Conservation (phyloP, 2,888 invertebrate genomes). For the Steinernema carpocapsae region DNA sequence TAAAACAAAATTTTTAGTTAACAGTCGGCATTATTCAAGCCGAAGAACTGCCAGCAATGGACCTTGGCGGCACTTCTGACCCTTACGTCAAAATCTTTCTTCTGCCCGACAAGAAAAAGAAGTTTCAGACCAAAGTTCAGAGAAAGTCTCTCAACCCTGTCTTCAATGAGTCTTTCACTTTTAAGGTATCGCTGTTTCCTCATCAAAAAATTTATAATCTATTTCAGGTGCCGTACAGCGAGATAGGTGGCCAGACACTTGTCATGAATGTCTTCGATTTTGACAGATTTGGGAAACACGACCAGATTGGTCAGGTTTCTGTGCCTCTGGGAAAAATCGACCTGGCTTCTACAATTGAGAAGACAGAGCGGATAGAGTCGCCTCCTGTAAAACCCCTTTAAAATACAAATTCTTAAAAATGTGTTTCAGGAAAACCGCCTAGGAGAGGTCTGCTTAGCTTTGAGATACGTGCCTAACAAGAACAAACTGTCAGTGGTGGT, state of each 20-base stretch:
- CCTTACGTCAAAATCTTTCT: slow-evolving; percentile 93
- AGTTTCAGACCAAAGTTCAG: slow-evolving; percentile 92
- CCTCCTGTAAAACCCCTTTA: slow-evolving; percentile 83
- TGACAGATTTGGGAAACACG: slow-evolving; percentile 99
- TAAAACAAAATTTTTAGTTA: slow-evolving; percentile 75
- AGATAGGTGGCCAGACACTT: slow-evolving; percentile 97
- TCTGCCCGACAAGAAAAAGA: slow-evolving; percentile 98
- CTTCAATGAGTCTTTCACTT: slow-evolving; percentile 96
- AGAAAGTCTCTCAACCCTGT: slow-evolving; percentile 96
- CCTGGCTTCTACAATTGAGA: slow-evolving; percentile 96
- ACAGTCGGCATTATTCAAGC: slow-evolving; percentile 96
- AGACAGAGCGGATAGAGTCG: slow-evolving; percentile 95
- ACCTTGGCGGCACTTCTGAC: slow-evolving; percentile 98
- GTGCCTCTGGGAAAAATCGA: slow-evolving; percentile 91
- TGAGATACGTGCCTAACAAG: slow-evolving; percentile 98
- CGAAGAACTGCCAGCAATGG: slow-evolving; percentile 93
- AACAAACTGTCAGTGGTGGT: slow-evolving; percentile 98
- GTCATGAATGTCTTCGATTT: slow-evolving; percentile 99
- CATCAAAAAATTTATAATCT: neutral
- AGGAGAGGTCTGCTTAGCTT: slow-evolving; percentile 99
- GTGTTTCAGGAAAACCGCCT: slow-evolving; percentile 75
- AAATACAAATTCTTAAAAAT: neutral
- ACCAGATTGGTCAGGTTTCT: slow-evolving; percentile 77
- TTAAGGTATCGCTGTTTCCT: slow-evolving; percentile 79
- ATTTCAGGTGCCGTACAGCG: slow-evolving; percentile 88